Percentiles rank a stretch among this genome's conserved stretches.
Evolutionary conservation across 1,140 invertebrate species (phyloP).

Genomic region (Drosophila lacteicornis): DNA sequence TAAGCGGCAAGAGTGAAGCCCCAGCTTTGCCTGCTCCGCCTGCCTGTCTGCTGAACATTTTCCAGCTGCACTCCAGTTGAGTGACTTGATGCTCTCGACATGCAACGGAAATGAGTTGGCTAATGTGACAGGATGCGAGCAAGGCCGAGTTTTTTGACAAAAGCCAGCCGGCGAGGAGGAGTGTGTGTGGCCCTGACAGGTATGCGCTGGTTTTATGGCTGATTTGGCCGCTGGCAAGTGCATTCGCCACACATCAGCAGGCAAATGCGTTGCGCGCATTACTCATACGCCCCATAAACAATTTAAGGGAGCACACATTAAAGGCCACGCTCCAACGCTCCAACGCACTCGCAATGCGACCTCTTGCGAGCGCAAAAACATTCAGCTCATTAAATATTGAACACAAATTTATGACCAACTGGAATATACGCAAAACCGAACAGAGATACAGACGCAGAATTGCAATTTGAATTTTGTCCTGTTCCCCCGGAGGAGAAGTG

Average conservation of each 20-base stretch:
- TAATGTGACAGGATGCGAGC: slow-evolving; percentile 29
- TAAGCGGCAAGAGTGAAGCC: slow-evolving; percentile 15
- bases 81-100: slow-evolving; percentile 40
- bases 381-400: slow-evolving; percentile 74
- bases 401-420: slow-evolving; percentile 65
- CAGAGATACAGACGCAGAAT: slow-evolving; percentile 26
- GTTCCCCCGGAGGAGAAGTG: slow-evolving; percentile 6
- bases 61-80: slow-evolving; percentile 21
- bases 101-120: slow-evolving; percentile 54
- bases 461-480: slow-evolving; percentile 66
- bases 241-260: slow-evolving; percentile 54
- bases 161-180: not conserved
- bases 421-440: slow-evolving; percentile 44
- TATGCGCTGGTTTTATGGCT: slow-evolving; percentile 57
- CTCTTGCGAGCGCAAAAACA: slow-evolving; percentile 25
- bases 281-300: slow-evolving; percentile 59
- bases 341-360: slow-evolving; percentile 1
- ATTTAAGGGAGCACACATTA: slow-evolving; percentile 38
- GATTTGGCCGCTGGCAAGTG: slow-evolving; percentile 56
- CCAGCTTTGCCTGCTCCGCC: not conserved
- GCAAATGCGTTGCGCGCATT: slow-evolving; percentile 57
- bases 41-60: slow-evolving; percentile 6
- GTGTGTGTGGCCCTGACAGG: slow-evolving; percentile 53
- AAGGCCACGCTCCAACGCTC: slow-evolving; percentile 5
- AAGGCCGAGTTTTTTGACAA: slow-evolving; percentile 37